Evolutionary conservation across 2,888 invertebrate species (phyloP).

Genomic region (Acrobasis consociella): DNA sequence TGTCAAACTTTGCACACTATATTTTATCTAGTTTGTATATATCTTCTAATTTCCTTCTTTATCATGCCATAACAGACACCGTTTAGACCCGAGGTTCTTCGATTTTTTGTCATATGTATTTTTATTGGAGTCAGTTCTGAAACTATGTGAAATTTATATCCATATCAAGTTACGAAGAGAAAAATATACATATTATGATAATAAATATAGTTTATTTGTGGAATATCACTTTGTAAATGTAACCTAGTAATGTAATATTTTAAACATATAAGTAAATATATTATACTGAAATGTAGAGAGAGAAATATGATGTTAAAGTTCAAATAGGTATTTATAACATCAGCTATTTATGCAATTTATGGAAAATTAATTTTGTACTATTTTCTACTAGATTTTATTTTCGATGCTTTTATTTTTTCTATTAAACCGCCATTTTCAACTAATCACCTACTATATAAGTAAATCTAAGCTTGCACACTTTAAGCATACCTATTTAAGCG

Average conservation of each 20-base stretch:
- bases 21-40: background rate
- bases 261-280: background rate
- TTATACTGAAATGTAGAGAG: background rate
- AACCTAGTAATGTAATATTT: background rate
- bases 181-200: background rate
- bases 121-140: background rate
- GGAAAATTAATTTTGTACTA: too few relatives aligned
- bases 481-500: too few relatives aligned
- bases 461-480: too few relatives aligned
- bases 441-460: too few relatives aligned
- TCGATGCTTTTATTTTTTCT: too few relatives aligned
- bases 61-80: too few relatives aligned
- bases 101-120: too few relatives aligned
- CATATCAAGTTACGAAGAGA: slow-evolving; percentile 6
- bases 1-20: background rate
- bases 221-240: background rate
- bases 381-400: too few relatives aligned
- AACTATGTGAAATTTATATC: background rate
- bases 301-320: background rate
- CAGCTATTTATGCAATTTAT: background rate
- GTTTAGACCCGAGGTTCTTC: too few relatives aligned
- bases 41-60: background rate
- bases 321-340: background rate
- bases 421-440: too few relatives aligned
- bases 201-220: background rate